These are phyloP conservation scores for Thalpophila matura DNA, from an alignment of 2,888 invertebrate species.

Conservation along the genomic window DNA sequence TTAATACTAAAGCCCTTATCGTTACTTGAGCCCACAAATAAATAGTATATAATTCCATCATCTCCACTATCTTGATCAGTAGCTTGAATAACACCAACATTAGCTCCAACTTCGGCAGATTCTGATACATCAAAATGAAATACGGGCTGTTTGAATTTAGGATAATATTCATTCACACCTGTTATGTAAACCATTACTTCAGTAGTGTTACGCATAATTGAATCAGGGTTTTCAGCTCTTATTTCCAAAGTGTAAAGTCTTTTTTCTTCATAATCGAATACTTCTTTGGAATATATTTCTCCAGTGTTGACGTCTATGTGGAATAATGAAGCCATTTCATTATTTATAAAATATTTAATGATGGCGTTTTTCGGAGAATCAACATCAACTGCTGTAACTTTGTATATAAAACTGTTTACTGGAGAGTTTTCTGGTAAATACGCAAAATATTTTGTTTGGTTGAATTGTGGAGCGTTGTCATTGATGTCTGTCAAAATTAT, in stretches of 20 bases:
- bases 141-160: conserved; percentile 96
- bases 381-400: conserved; percentile 94
- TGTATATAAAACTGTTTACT: conserved; percentile 93
- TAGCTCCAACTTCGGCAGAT: conserved; percentile 96
- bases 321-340: conserved; percentile 94
- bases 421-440: conserved; percentile 96
- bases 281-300: conserved; percentile 93
- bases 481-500: conserved; percentile 98
- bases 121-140: conserved; percentile 98
- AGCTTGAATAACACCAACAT: conserved; percentile 96
- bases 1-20: conserved; percentile 97
- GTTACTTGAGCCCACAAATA: conserved; percentile 98
- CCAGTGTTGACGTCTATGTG: conserved; percentile 95
- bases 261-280: conserved; percentile 97
- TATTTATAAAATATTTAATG: conserved; percentile 95
- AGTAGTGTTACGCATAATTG: conserved; percentile 94
- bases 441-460: conserved; percentile 94
- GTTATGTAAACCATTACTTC: conserved; percentile 94
- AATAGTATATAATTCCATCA: conserved; percentile 96
- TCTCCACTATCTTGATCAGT: conserved; percentile 97
- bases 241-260: conserved; percentile 94
- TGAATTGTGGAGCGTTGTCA: conserved; percentile 97
- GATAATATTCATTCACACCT: conserved; percentile 97
- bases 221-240: conserved; percentile 96
- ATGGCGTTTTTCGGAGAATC: conserved; percentile 97